Percentiles rank a stretch among this genome's conserved stretches.
Evolutionary conservation across 2,797 vertebrate genomes (phyloP).

Genomic region (Rhynchotus rufescens): DNA sequence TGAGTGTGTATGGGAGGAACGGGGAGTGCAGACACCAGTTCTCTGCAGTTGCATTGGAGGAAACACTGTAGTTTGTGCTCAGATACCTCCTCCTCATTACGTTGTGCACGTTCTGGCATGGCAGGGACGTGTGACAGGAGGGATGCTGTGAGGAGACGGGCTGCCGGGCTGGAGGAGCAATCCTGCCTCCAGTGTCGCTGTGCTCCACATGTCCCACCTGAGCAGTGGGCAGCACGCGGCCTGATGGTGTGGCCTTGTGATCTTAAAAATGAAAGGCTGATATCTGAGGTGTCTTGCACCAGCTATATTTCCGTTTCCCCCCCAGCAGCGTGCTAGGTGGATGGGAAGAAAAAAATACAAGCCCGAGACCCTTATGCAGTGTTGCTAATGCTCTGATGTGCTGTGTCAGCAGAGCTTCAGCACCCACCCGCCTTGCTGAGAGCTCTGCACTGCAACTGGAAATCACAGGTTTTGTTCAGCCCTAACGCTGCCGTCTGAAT

Average conservation of each 20-base stretch:
- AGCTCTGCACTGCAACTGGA: neutral
- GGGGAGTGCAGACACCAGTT: neutral
- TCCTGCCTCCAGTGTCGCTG: neutral
- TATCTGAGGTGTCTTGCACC: conserved; percentile 1
- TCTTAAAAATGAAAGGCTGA: conserved; percentile 23
- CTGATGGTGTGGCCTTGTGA: conserved; percentile 34
- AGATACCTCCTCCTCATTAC: neutral
- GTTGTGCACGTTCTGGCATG: neutral
- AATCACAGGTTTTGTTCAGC: neutral
- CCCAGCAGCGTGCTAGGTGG: neutral
- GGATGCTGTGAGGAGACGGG: neutral
- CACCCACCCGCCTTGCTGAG: neutral
- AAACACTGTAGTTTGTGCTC: neutral
- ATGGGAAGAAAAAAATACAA: conserved; percentile 26
- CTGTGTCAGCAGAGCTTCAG: conserved; percentile 11
- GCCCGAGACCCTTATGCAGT: neutral
- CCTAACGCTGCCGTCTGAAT: neutral
- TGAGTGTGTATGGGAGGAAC: neutral
- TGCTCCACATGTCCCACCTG: conserved; percentile 22
- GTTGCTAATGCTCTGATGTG: neutral
- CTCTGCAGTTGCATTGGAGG: neutral
- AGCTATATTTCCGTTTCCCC: conserved; percentile 28
- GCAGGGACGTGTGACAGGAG: neutral
- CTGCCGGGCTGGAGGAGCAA: neutral
- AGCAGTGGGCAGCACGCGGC: neutral